phyloP scores from a whole-genome alignment of 2,797 vertebrate species.

The Schizopygopsis pylzovi region DNA sequence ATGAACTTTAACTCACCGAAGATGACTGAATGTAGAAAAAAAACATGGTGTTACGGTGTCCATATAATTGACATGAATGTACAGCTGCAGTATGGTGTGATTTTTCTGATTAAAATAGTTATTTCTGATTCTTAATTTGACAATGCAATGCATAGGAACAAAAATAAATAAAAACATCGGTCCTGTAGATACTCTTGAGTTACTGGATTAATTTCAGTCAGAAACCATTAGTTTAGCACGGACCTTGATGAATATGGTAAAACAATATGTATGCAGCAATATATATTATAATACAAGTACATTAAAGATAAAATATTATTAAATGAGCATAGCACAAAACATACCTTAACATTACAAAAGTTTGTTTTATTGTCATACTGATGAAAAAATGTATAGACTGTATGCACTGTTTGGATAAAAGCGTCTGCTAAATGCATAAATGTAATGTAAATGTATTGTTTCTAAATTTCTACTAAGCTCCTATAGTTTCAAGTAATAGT shows the following conservation, averaged over 20 bases:
- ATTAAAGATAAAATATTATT: neutral
- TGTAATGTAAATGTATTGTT: too few species aligned
- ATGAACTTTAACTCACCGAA: slow-evolving; percentile 12
- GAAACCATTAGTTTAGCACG: neutral
- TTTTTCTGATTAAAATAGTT: neutral
- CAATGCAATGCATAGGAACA: neutral
- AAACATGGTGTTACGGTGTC: slow-evolving; percentile 12
- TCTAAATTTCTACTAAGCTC: neutral
- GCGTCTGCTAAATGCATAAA: too few species aligned
- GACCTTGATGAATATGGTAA: neutral
- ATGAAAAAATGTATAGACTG: too few species aligned
- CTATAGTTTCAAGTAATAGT: neutral
- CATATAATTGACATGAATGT: slow-evolving; percentile 6
- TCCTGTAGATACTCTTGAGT: neutral
- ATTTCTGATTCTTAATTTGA: neutral
- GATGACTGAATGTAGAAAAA: slow-evolving; percentile 8
- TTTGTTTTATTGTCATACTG: too few species aligned
- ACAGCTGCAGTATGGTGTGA: slow-evolving; percentile 36
- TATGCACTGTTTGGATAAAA: too few species aligned
- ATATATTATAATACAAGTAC: neutral
- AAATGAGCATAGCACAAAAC: neutral
- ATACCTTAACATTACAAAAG: neutral
- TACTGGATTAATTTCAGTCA: neutral
- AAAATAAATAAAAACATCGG: neutral
- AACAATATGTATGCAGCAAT: slow-evolving; percentile 8